Percentiles rank a stretch among this genome's conserved stretches.
Conservation (phyloP, 2,113 vertebrate genomes). For the Progne subis region DNA sequence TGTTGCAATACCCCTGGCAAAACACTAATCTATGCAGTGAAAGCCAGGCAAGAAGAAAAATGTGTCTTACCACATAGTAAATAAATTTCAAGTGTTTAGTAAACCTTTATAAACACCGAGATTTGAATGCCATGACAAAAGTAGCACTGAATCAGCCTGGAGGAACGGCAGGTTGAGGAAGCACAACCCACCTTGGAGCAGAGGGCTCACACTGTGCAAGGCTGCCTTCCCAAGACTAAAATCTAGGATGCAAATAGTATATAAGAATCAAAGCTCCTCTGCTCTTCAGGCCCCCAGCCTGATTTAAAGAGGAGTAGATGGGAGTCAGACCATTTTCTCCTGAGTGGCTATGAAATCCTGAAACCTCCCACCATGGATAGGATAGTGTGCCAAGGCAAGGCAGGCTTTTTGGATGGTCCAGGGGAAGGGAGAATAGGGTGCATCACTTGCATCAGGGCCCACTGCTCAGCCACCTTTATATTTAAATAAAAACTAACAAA, state of each 20-base stretch:
- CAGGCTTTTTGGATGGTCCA: not conserved
- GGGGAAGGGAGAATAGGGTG: not conserved
- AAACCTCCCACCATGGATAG: not conserved
- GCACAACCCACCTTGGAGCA: not conserved
- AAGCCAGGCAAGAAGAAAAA: slow-evolving; percentile 31
- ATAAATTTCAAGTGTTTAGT: slow-evolving; percentile 44
- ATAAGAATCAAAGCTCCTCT: not conserved
- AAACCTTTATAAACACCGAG: slow-evolving; percentile 47
- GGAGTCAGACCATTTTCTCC: not conserved
- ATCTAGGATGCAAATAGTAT: not conserved
- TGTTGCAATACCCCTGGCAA: not conserved
- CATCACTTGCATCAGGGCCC: not conserved
- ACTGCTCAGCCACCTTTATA: not conserved
- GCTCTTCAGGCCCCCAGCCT: not conserved
- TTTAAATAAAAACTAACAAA: not conserved
- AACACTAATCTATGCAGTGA: slow-evolving; percentile 56
- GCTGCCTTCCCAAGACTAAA: not conserved
- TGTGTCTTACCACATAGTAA: slow-evolving; percentile 31
- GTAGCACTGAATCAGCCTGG: not conserved
- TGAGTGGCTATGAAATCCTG: not conserved
- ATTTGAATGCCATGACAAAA: not conserved
- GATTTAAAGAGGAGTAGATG: not conserved
- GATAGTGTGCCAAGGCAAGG: not conserved
- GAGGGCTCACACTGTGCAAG: not conserved
- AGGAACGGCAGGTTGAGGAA: not conserved